Base-by-base conservation (phyloP, 1,140 invertebrate genomes). In the Arctopsyche grandis region DNA sequence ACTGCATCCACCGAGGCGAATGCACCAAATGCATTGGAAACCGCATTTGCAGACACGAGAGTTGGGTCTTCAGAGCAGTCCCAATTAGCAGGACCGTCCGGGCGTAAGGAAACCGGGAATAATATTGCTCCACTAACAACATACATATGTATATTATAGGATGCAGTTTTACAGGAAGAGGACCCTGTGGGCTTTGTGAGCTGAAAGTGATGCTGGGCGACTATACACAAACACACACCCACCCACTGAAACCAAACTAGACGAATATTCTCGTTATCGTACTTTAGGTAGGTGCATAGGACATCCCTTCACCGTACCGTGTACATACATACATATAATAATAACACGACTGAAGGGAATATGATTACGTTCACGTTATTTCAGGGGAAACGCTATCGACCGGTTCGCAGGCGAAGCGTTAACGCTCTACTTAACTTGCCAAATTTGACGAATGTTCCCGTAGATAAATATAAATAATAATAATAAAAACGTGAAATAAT, bases 51-150 rank as follows among this genome's bases (percentile, higher is more conserved):
- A 81, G 76, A 56, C 69, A 73, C 77, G 76, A 79, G 77, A 60
- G 29, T 14, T 66, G 73, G 76, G 60, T 48, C 70, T 75, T 26
- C 26, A 46, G 46, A 70, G 60, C 77, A 7, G 69, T 71, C 80
- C 80, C 80, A 81, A 81, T 81, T 81, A 81, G 80, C 69, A 66
- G 66, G 58, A 16, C 69, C 66, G 69, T 73, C 77, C 70, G 77
- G 75, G 63, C 77, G 75, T 71, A 79, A 79, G 77, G 77, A 76
- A 76, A 12, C 69, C 29, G 43, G n/a, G 79, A 69, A 79, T 79
- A 79, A 79, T 79, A 79, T 79, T 79, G 78, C 78, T 79, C 74
- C 29, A 60, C 48, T 38, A 43, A 14, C 76, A 24, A 38, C 60
- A 75, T 69, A 21, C n/a, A 60, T 21, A 46, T 12, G 48, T 16